Base-by-base conservation (phyloP, 2,113 vertebrate species). In the Conger conger region DNA sequence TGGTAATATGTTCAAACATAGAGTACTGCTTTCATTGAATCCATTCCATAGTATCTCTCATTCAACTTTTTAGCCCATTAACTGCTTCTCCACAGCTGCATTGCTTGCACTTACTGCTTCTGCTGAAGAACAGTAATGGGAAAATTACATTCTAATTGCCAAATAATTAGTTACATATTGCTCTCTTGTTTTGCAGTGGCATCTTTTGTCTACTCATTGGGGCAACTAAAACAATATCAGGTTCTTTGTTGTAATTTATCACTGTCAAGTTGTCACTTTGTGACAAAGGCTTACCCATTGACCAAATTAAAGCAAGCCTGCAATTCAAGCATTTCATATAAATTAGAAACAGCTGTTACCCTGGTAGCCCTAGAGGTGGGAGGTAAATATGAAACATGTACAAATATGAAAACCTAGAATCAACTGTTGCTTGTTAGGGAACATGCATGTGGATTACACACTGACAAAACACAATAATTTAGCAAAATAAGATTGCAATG, bases 201-300 rank as follows among this genome's bases (percentile, higher is more conserved):
- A 42, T 83, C 78, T 84, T 88, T 82, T 79, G 83, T 85, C 80
- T 40, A 37, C 82, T 76, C 53, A 86, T 27, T 84, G 85, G 76
- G 40, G 68, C 68, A 73, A 37, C 45, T 38, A 80, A 82, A 83
- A 86, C 82, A 82, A 83, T 54, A 83, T 82, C 68, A 86, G 23
- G 80, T 68, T 63, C 79, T 86, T 83, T 85, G n/a, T 82, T 85
- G 85, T 85, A 88, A 86, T 88, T 85, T 76, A 40, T 80, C 85
- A 63, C 54, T 83, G 80, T 87, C 85, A 86, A 23, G 79, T 85
- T 86, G n/a, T 53, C 42, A 33, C 18, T n/a, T 83, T 76, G 73
- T 81, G 42, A 23, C 83, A 82, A 40, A 86, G 16, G 45, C 45
- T 11, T 20, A 23, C 79, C 86, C 84, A 38, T 30, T 76, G 60